A percentile compares a stretch with the other conserved stretches of the same genome.
Conservation (phyloP, 2,888 invertebrate species). For the Erpobdella octoculata region DNA sequence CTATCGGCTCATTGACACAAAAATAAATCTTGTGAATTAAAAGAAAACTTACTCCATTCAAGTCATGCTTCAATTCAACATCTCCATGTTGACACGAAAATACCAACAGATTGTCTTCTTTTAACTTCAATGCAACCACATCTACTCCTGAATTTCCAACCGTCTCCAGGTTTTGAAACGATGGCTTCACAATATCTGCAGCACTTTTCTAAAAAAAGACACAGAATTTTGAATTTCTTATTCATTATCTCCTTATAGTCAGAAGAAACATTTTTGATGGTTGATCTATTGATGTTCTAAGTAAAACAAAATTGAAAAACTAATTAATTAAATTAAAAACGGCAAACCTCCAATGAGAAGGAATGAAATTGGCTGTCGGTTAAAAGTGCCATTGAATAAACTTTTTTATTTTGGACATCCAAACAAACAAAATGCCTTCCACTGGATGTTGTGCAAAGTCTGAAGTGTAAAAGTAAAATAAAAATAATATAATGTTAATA, state of each 20-base stretch:
- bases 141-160: neutral
- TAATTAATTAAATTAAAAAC: neutral
- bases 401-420: constrained; percentile 36
- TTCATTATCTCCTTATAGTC: no score
- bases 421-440: constrained; percentile 43
- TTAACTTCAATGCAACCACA: constrained; percentile 7
- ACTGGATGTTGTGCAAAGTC: neutral
- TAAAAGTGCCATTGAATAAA: constrained; percentile 40
- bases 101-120: neutral
- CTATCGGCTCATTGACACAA: no score
- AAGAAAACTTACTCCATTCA: constrained; percentile 3
- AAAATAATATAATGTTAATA: no score
- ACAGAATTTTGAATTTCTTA: no score
- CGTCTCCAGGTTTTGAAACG: neutral
- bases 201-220: neutral
- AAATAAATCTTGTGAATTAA: no score
- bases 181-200: constrained; percentile 33
- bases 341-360: neutral
- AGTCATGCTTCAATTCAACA: neutral
- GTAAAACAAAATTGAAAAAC: neutral
- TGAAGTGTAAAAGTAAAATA: constrained; percentile 43
- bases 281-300: no score
- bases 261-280: no score
- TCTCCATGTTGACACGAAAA: neutral
- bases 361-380: constrained; percentile 30